A percentile compares a stretch with the other conserved stretches of the same genome.
phyloP scores from a whole-genome alignment of 2,113 vertebrate species.

The Ariopsis seemanni region DNA sequence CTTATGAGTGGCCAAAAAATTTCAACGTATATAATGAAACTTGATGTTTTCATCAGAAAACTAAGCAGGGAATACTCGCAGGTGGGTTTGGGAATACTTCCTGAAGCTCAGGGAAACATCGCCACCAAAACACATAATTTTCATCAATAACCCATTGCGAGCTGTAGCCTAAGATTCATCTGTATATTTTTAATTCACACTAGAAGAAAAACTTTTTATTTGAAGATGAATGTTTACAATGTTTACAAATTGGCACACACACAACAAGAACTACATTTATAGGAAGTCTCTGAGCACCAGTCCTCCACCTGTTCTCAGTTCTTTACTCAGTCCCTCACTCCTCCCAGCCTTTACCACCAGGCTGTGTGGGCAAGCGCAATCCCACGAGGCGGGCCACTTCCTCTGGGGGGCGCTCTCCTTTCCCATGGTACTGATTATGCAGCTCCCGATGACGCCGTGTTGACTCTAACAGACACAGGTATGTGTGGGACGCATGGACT shows the following conservation, averaged over 20 bases:
- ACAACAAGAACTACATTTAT: background rate
- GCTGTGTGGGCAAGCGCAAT: constrained; percentile 85
- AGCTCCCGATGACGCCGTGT: constrained; percentile 78
- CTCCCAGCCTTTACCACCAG: constrained; percentile 89
- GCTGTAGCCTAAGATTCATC: background rate
- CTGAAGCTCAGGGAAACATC: no score
- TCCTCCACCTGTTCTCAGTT: background rate
- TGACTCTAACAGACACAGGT: constrained; percentile 85
- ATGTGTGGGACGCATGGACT: constrained; percentile 84
- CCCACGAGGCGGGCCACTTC: constrained; percentile 84
- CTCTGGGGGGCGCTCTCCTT: constrained; percentile 77
- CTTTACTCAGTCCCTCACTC: constrained; percentile 61
- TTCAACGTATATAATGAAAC: no score
- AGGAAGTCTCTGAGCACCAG: background rate
- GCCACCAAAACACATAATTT: no score
- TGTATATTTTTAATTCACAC: background rate
- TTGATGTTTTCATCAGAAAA: no score
- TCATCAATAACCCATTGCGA: no score
- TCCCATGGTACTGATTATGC: constrained; percentile 83
- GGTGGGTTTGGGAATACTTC: no score
- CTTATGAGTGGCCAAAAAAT: no score
- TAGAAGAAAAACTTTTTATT: no score
- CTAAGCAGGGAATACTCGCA: no score
- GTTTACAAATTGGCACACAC: background rate
- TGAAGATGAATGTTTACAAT: background rate